Evolutionary conservation across 1,140 invertebrate genomes (phyloP).

Genomic region (Solen grandis): DNA sequence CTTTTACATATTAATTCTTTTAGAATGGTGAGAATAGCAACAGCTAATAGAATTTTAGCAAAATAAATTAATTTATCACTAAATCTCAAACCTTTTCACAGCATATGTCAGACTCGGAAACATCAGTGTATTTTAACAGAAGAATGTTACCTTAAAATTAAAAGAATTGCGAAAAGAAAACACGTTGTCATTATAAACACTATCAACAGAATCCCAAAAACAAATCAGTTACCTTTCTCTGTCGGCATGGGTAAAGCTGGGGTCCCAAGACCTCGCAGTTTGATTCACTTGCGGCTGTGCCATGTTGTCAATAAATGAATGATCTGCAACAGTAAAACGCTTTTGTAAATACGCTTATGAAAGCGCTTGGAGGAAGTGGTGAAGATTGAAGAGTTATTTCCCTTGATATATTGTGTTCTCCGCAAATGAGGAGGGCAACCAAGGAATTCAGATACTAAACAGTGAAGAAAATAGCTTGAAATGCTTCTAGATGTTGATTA

Average conservation of each 20-base stretch:
- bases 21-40: no score
- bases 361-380: background rate
- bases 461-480: background rate
- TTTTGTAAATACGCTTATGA: background rate
- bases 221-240: constrained; percentile 74
- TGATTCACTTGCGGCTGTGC: constrained; percentile 56
- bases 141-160: no score
- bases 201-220: background rate
- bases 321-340: background rate
- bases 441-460: constrained; percentile 53
- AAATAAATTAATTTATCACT: no score
- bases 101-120: no score
- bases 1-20: no score
- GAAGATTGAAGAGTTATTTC: background rate
- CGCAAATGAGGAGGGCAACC: constrained; percentile 48
- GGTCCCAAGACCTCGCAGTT: constrained; percentile 75
- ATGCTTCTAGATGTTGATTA: background rate
- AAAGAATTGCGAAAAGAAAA: no score
- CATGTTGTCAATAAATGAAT: constrained; percentile 53
- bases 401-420: constrained; percentile 23
- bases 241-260: constrained; percentile 73
- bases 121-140: no score
- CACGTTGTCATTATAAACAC: no score
- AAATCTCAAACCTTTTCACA: no score
- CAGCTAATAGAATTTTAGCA: no score